Evolutionary conservation across 2,888 invertebrate species (phyloP), one percentile per base, ranked within the genome.

Genomic region (Nomada lathburiana): DNA sequence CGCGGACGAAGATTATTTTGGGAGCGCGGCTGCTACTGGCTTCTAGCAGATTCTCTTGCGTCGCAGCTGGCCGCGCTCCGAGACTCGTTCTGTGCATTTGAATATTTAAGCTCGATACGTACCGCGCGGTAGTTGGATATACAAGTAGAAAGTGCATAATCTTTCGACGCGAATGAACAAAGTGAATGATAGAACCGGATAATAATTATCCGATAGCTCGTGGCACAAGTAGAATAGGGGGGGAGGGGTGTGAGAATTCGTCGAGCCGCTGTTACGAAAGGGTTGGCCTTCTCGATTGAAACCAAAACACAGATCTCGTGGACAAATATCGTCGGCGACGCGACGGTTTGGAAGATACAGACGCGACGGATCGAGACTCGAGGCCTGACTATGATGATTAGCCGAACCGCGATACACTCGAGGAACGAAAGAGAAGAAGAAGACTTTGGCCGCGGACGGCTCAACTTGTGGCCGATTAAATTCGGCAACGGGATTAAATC

Each of bases 1-100:
- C 71, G 29, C 69, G 76, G 63, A 26, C 71, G 20, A 55, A 57
- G 77, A 71, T 80, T 82, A 87, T 82, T 87, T 86, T 75, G 44
- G 62, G 63, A 77, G 18, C 50, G 18, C 57, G 67, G 57, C 71
- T 64, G 73, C 7, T 70, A 52, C 47, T 64, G 29, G 57, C 57
- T 57, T 11, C 47, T 47, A 47, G 47, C 47, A 47, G 47, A 11
- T 16, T 47, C 13, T 16, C 47, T 47, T 23, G 23, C 36, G 36
- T 11, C 20, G 16, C 20, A 16, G 26, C n/a, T 47, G 70, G 53
- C 80, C 23, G 52, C 5, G 23, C n/a, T 65, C 57, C 57, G 55
- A 59, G 57, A 1, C 16, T 53, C 20, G 57, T 57, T 73, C 52
- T 52, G 11, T 20, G 26, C 67, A 44, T 55, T 44, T 44, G 63